Conservation (phyloP, 2,888 invertebrate species). For the Ormyrus rosae region DNA sequence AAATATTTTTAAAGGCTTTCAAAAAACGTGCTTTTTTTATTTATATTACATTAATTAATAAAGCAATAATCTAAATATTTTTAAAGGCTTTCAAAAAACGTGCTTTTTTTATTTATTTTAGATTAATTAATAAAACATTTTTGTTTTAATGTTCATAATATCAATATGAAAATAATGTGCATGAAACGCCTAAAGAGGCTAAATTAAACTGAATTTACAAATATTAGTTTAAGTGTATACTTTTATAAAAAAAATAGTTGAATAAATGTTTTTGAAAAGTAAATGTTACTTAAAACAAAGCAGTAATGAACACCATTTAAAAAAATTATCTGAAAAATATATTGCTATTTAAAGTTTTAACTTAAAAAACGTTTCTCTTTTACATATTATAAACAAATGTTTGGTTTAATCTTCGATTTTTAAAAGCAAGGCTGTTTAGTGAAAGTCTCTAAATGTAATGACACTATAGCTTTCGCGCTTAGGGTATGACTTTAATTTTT, state of each 20-base stretch:
- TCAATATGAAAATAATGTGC: too few species aligned
- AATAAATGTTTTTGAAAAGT: too few species aligned
- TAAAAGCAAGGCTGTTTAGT: constrained; percentile 21
- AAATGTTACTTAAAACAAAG: too few species aligned
- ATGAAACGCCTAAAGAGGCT: too few species aligned
- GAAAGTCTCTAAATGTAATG: background rate
- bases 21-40: background rate
- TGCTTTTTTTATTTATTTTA: too few species aligned
- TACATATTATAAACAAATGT: background rate
- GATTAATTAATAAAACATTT: too few species aligned
- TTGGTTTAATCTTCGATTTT: constrained; percentile 2
- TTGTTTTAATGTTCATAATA: too few species aligned
- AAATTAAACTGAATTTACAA: too few species aligned
- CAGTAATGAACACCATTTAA: background rate
- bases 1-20: background rate
- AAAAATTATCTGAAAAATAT: background rate
- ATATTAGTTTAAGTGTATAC: too few species aligned
- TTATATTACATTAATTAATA: too few species aligned
- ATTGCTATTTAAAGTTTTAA: background rate
- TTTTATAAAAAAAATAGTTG: too few species aligned
- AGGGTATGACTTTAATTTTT: background rate
- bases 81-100: background rate
- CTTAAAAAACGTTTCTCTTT: background rate
- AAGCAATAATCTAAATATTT: background rate
- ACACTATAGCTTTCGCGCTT: too few species aligned